phyloP scores from a whole-genome alignment of 2,113 vertebrate genomes.

The Neolamprologus devosi region DNA sequence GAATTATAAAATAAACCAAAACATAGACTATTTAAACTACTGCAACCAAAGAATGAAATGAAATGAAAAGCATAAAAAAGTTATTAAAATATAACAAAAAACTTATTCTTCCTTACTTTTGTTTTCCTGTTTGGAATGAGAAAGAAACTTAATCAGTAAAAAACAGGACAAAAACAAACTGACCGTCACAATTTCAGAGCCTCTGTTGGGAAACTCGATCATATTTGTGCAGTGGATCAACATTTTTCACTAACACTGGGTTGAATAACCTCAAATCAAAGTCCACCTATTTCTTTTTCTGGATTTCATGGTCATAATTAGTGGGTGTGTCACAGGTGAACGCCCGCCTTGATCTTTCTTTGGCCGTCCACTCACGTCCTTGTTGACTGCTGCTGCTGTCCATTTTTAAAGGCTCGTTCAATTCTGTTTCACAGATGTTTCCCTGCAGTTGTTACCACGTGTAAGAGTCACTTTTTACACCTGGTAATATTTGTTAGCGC shows the following conservation, averaged over 20 bases:
- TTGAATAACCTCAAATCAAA: background rate
- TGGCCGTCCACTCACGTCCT: background rate
- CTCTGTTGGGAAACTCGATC: background rate
- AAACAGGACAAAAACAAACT: background rate
- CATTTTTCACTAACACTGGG: background rate
- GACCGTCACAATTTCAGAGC: background rate
- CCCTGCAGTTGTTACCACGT: background rate
- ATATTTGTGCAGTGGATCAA: background rate
- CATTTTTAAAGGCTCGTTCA: background rate
- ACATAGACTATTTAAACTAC: rapidly evolving
- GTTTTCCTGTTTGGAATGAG: rapidly evolving
- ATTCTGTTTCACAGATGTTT: background rate
- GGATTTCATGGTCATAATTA: background rate
- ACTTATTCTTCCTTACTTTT: background rate
- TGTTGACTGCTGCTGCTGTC: background rate
- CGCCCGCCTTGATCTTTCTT: background rate
- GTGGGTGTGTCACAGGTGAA: background rate
- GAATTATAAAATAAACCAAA: background rate
- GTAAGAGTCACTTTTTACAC: background rate
- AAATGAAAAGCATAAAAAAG: background rate
- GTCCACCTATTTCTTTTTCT: background rate
- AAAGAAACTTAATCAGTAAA: background rate
- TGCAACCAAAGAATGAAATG: background rate
- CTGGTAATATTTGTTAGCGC: background rate
- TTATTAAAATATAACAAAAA: background rate